phyloP scores from a whole-genome alignment of 2,888 invertebrate species.

The Eupithecia subumbrata region DNA sequence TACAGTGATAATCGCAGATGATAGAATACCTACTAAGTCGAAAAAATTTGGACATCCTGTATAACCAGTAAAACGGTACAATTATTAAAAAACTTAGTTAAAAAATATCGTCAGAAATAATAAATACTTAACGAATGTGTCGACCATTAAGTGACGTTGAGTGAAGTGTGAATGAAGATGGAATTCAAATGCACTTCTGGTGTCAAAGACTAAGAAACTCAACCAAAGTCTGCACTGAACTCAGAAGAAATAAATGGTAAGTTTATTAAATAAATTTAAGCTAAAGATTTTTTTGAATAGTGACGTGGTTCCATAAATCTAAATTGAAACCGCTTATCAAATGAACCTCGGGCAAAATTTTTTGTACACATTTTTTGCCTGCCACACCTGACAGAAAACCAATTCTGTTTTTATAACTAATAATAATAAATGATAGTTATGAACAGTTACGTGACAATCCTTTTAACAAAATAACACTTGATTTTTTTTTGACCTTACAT shows the following conservation, averaged over 20 bases:
- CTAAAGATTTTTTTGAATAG: neutral
- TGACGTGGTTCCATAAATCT: neutral
- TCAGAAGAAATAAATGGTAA: constrained; percentile 19
- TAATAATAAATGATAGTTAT: neutral
- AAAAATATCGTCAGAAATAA: constrained; percentile 7
- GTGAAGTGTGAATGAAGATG: constrained; percentile 34
- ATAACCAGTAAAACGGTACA: neutral
- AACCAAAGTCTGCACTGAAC: neutral
- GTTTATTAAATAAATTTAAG: constrained; percentile 13
- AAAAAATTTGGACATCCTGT: constrained; percentile 15
- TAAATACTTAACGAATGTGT: constrained; percentile 14
- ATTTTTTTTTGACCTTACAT: neutral
- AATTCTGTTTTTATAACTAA: constrained; percentile 30
- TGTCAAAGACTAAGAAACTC: constrained; percentile 15
- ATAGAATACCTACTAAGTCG: neutral
- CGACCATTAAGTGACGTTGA: constrained; percentile 24
- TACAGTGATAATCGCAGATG: neutral
- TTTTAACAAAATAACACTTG: neutral
- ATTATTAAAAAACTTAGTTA: neutral
- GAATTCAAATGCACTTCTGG: constrained; percentile 27
- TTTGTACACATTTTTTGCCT: constrained; percentile 28
- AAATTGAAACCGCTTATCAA: neutral
- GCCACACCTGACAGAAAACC: constrained; percentile 34
- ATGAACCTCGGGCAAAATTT: constrained; percentile 25
- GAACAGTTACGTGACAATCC: constrained; percentile 1